phyloP scores from a whole-genome alignment of 2,113 vertebrate genomes.

The Scalopus aquaticus region DNA sequence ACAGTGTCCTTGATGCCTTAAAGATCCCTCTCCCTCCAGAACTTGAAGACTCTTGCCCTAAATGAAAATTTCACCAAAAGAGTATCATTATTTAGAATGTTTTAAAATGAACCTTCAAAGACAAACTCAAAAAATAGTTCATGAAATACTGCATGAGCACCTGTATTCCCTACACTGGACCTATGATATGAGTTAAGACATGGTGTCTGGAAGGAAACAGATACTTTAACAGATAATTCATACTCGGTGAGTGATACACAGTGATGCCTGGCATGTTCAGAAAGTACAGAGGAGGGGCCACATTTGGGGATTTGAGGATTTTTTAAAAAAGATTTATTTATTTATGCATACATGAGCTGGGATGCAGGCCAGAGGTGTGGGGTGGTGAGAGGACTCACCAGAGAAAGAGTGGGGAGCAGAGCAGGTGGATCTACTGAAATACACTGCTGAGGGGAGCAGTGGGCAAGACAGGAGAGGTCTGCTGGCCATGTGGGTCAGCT shows the following conservation, averaged over 20 bases:
- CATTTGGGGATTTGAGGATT: accelerated
- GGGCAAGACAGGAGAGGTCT: no score
- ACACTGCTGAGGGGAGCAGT: no score
- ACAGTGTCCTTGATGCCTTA: neutral
- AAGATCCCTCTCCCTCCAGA: neutral
- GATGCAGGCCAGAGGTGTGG: no score
- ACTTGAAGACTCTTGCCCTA: neutral
- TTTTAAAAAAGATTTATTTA: no score
- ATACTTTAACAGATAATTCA: neutral
- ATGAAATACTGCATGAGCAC: neutral
- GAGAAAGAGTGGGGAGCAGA: no score
- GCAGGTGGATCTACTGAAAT: no score
- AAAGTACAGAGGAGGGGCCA: neutral
- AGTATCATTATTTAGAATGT: neutral
- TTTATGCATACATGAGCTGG: no score
- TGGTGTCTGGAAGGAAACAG: neutral
- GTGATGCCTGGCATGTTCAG: neutral
- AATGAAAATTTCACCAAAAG: neutral
- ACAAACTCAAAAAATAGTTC: neutral
- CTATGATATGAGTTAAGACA: neutral
- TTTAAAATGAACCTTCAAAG: slow-evolving; percentile 46
- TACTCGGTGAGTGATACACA: neutral
- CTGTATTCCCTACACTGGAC: neutral
- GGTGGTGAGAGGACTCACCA: no score
- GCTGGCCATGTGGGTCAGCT: no score